phyloP scores from a whole-genome alignment of 64 coral and sea anemone species.

The Porites australiensis region DNA sequence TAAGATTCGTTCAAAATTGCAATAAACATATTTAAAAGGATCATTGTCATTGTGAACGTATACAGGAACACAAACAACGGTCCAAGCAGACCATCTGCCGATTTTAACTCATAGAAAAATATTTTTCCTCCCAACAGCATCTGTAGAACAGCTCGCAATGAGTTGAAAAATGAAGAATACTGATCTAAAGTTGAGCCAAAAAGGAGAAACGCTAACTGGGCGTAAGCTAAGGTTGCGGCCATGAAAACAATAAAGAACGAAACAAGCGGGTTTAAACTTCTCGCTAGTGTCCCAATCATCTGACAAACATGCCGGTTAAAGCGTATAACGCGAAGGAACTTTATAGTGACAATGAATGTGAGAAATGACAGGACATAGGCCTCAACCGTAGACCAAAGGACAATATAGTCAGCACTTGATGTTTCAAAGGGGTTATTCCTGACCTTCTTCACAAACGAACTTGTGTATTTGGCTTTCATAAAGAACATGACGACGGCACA shows the following conservation, averaged over 20 bases:
- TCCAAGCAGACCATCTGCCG: constrained; percentile 20
- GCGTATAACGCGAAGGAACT: constrained; percentile 70
- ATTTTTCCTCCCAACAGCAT: constrained; percentile 59
- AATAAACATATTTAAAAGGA: constrained; percentile 57
- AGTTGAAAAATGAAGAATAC: constrained; percentile 70
- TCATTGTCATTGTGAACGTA: constrained; percentile 18
- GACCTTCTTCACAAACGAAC: constrained; percentile 46
- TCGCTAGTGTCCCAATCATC: constrained; percentile 67
- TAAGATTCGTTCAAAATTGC: constrained; percentile 61
- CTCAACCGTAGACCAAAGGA: constrained; percentile 69
- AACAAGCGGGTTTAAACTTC: constrained; percentile 24
- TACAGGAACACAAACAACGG: constrained; percentile 65
- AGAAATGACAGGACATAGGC: constrained; percentile 72
- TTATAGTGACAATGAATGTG: constrained; percentile 69
- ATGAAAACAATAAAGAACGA: constrained; percentile 54
- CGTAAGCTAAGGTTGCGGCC: constrained; percentile 46
- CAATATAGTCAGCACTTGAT: constrained; percentile 66
- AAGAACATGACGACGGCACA: constrained; percentile 62
- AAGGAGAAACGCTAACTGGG: constrained; percentile 55
- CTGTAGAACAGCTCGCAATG: constrained; percentile 46
- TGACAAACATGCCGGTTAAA: constrained; percentile 73
- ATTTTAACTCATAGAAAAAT: constrained; percentile 34
- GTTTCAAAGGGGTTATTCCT: constrained; percentile 73
- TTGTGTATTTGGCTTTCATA: constrained; percentile 63
- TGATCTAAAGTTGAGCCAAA: constrained; percentile 62